phyloP scores from a whole-genome alignment of 1,140 invertebrate species.

The Tetraneura akinire region DNA sequence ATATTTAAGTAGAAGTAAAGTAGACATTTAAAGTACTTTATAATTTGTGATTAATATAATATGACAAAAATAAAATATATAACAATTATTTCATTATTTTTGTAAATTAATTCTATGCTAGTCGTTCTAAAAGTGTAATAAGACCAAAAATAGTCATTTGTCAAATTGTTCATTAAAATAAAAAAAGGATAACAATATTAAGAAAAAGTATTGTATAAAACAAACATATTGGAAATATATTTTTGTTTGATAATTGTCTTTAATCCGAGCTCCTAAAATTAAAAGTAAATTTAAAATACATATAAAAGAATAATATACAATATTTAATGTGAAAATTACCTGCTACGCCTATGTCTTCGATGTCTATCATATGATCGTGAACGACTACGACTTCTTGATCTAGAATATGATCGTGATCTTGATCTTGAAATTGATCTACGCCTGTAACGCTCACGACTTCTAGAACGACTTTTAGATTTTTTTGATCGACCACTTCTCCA shows the following conservation, averaged over 20 bases:
- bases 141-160: background rate
- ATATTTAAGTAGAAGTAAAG: slow-evolving; percentile 21
- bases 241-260: slow-evolving; percentile 25
- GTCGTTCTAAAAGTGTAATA: background rate
- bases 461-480: slow-evolving; percentile 42
- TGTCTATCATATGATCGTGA: slow-evolving; percentile 47
- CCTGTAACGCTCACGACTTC: slow-evolving; percentile 40
- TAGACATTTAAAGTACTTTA: background rate
- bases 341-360: slow-evolving; percentile 41
- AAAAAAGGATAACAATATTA: background rate
- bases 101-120: background rate
- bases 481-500: slow-evolving; percentile 45
- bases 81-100: background rate
- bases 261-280: slow-evolving; percentile 47
- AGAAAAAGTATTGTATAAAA: slow-evolving; percentile 29
- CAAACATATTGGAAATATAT: slow-evolving; percentile 3
- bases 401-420: slow-evolving; percentile 34
- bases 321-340: background rate
- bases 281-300: slow-evolving; percentile 1
- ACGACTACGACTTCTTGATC: slow-evolving; percentile 39
- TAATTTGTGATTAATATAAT: background rate
- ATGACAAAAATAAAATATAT: background rate
- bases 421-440: slow-evolving; percentile 37
- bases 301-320: background rate
- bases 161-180: slow-evolving; percentile 1